These are phyloP conservation scores for Phrynocephalus guinanensis DNA, from an alignment of 2,797 vertebrate species.

Conservation along the genomic window DNA sequence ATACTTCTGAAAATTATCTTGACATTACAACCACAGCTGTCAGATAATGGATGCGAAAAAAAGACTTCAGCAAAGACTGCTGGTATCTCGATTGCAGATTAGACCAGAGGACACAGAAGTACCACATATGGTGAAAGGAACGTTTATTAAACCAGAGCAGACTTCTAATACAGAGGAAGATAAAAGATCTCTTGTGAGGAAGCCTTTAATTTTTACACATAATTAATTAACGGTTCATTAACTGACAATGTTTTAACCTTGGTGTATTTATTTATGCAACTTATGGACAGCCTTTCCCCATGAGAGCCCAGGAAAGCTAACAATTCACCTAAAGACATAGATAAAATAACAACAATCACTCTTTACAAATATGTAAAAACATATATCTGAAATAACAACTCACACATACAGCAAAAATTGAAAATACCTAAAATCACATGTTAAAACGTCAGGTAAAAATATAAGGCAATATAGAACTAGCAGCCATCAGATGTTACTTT, in stretches of 20 bases:
- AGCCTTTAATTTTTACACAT: conserved; percentile 11
- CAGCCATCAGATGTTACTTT: neutral
- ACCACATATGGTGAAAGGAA: conserved; percentile 50
- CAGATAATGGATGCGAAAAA: neutral
- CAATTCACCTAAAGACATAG: too few species aligned
- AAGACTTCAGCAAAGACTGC: conserved; percentile 34
- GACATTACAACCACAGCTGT: conserved; percentile 30
- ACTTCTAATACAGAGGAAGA: conserved; percentile 17
- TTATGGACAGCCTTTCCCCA: too few species aligned
- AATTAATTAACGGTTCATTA: too few species aligned
- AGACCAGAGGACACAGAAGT: conserved; percentile 54
- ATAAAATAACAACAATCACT: too few species aligned
- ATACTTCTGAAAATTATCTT: conserved; percentile 12
- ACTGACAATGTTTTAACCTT: too few species aligned
- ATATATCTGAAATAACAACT: too few species aligned
- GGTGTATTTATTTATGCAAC: too few species aligned
- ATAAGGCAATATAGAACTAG: too few species aligned
- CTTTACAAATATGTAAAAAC: too few species aligned
- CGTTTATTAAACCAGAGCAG: neutral
- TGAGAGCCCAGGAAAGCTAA: too few species aligned
- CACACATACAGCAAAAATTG: neutral
- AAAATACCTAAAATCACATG: neutral
- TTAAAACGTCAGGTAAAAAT: neutral
- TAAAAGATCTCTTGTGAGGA: conserved; percentile 47
- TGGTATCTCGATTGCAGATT: conserved; percentile 42